phyloP scores from a whole-genome alignment of 2,113 vertebrate genomes.

The Ceyx melanurus region DNA sequence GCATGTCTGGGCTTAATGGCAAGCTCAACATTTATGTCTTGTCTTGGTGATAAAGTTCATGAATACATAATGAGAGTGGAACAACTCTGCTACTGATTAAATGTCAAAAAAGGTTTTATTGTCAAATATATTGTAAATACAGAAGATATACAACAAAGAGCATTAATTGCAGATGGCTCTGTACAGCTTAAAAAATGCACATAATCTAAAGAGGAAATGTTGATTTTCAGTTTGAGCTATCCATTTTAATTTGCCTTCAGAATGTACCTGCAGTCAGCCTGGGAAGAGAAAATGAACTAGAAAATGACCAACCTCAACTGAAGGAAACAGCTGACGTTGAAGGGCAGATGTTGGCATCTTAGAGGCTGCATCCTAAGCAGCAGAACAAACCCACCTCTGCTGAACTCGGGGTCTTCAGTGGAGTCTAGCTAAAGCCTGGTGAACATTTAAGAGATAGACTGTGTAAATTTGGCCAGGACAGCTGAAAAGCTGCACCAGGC shows the following conservation, averaged over 20 bases:
- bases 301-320: neutral
- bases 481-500: neutral
- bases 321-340: neutral
- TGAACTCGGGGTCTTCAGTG: neutral
- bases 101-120: conserved; percentile 68
- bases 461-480: neutral
- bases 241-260: conserved; percentile 6
- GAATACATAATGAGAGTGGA: conserved; percentile 61
- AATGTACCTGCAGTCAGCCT: neutral
- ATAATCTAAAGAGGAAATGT: neutral
- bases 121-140: conserved; percentile 58
- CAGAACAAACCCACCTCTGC: neutral
- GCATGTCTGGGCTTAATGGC: conserved; percentile 18
- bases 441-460: accelerated
- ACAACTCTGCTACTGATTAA: conserved; percentile 66
- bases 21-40: conserved; percentile 55
- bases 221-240: conserved; percentile 22
- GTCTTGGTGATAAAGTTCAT: conserved; percentile 64
- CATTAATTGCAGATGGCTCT: conserved; percentile 42
- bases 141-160: conserved; percentile 57
- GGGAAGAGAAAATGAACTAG: neutral
- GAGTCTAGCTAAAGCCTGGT: neutral
- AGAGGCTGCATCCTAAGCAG: neutral
- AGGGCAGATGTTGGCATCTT: neutral
- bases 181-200: conserved; percentile 22